A percentile compares a stretch with the other conserved stretches of the same genome.
phyloP scores from a whole-genome alignment of 2,888 invertebrate species.

The Aromia moschata region DNA sequence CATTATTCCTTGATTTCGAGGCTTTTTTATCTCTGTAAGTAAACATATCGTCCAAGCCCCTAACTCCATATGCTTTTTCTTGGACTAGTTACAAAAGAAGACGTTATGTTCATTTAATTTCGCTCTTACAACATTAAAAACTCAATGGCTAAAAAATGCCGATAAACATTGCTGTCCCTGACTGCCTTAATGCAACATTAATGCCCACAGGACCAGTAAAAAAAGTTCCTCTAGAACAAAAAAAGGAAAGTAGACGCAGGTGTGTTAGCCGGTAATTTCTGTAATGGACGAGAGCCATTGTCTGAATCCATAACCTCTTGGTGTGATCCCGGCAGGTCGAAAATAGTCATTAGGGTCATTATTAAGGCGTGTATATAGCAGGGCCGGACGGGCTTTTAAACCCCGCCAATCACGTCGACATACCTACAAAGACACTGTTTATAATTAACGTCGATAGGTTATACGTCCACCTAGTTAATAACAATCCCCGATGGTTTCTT shows the following conservation, averaged over 20 bases:
- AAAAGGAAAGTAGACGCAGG: conserved; percentile 51
- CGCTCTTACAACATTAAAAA: too few species aligned
- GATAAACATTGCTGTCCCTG: too few species aligned
- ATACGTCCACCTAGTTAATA: conserved; percentile 18
- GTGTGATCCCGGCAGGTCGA: conserved; percentile 48
- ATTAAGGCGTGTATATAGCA: conserved; percentile 37
- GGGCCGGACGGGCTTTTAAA: conserved; percentile 38
- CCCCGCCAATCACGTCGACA: conserved; percentile 33
- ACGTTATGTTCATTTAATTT: too few species aligned
- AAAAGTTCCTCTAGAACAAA: too few species aligned
- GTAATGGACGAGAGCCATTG: conserved; percentile 59
- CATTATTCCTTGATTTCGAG: too few species aligned
- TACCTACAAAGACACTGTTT: conserved; percentile 39
- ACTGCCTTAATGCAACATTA: too few species aligned
- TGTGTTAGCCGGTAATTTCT: conserved; percentile 55
- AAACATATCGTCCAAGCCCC: too few species aligned
- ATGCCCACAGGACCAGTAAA: too few species aligned
- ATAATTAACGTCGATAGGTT: conserved; percentile 32
- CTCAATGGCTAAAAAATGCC: too few species aligned
- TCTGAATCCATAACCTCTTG: conserved; percentile 57
- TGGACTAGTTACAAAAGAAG: too few species aligned
- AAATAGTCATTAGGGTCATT: conserved; percentile 58
- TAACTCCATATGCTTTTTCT: too few species aligned
- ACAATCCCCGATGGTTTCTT: conserved; percentile 1
- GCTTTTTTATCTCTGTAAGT: too few species aligned